Evolutionary conservation across 30 jellyfish, hydroid and myxozoan species (phyloP), one percentile per base, ranked within the genome.

Genomic region (Aurelia coerulea): DNA sequence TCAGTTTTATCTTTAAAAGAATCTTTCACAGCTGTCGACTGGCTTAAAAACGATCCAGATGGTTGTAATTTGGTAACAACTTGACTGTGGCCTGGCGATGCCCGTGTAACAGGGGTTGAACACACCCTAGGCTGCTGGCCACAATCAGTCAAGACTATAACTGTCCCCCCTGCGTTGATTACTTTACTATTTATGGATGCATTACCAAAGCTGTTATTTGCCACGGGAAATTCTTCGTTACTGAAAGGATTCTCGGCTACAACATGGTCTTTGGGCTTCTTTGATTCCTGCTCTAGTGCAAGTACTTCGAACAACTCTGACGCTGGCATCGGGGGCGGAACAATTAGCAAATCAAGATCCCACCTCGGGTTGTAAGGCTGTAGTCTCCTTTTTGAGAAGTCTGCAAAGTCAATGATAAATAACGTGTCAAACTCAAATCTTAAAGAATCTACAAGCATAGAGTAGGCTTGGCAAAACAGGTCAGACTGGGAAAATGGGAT

Each of bases 271-370:
- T 52, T 60, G 37, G n/a, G 49, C 65, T 51, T 59, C n/a, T 72
- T 16, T 60, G 70, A 13, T 29, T 84, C 79, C 80, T 64, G 83
- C 78, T 84, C 93, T 8, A 65, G 58, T 50, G 88, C 93, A 64
- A 84, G 84, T n/a, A 41, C 76, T 2, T 81, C 37, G 65, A 92
- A 56, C 72, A 92, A 92, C 73, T 92, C 98, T 35, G 85, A 64
- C 29, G 98, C 98, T 14, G 98, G 96, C 74, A 92, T 78, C 5
- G 98, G 98, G 10, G 98, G 98, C 12, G 98, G 96, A 18, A 92
- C 98, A 5, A 92, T 92, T 13, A 92, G 91, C 72, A 92, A 62
- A 62, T 92, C 98, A 23, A 92, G 88, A 49, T 92, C 98, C 93
- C 90, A 92, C 65, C 94, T 77, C 4, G 98, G 98, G 89, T 92